Base-by-base conservation (phyloP, 2,888 invertebrate species). In the Hermaeophaga mercurialis region DNA sequence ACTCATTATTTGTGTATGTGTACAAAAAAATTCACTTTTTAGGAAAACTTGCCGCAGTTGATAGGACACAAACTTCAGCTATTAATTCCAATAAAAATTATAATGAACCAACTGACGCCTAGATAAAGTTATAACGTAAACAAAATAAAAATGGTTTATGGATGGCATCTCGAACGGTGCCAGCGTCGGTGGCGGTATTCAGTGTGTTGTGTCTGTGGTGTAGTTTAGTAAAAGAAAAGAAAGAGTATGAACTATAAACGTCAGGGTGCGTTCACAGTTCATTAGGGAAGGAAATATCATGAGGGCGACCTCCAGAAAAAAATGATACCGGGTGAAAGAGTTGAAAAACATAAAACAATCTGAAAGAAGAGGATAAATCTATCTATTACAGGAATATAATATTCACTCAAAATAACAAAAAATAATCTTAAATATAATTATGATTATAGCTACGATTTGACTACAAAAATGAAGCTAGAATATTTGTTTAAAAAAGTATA, bases 231-330 rank as follows among this genome's bases (percentile, higher is more conserved):
- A 22, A 44, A 26, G 34, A 33, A 44, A 44, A 52, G 26, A 44
- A 31, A 43, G 33, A 31, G 50, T 60, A 60, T 67, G 65, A 68
- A 67, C 65, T 65, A 67, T 68, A 69, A 69, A 70, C 68, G 67
- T 70, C 68, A 62, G 64, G 63, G 57, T 55, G 56, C 64, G 66
- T 72, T 71, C 70, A 67, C 70, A 69, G 70, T 68, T 70, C 71
- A 71, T 72, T 72, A 71, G 59, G 64, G 58, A 48, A 12, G 48
- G 56, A 48, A 56, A 28, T 44, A 52, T 44, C 22, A 18, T 24
- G 14, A 26, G 24, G 34, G 44, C 2, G 33, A 33, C 14, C 33
- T 33, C 11, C 33, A 33, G 14, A 33, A 33, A 31, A 31, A n/a
- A 33, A 5, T 3, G 2, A 5, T 33, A 36, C 17, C 15, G 36